A percentile compares a stretch with the other conserved stretches of the same genome.
phyloP scores from a whole-genome alignment of 2,797 vertebrate genomes.

The Smutsia gigantea region DNA sequence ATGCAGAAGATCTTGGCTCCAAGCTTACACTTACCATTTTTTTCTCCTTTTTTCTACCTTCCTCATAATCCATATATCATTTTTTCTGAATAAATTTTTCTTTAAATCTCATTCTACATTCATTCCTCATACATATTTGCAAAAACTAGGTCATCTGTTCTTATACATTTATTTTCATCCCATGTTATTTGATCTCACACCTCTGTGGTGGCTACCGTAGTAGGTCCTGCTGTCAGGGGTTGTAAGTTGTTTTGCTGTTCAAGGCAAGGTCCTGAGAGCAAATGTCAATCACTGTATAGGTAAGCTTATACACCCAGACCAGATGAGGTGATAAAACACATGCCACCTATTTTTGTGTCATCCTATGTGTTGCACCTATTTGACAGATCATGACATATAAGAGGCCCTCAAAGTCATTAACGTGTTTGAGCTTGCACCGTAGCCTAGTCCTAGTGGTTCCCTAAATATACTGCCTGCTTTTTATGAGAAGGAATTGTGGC shows the following conservation, averaged over 20 bases:
- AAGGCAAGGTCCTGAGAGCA: neutral
- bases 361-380: neutral
- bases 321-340: neutral
- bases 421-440: neutral
- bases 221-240: neutral
- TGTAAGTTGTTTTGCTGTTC: neutral
- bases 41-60: neutral
- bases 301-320: neutral
- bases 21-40: neutral
- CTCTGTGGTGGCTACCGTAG: neutral
- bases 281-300: neutral
- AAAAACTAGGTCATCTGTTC: neutral
- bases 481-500: neutral
- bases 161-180: neutral
- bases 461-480: neutral
- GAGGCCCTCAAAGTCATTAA: neutral
- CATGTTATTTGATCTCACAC: neutral
- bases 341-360: neutral
- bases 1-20: neutral
- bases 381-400: neutral
- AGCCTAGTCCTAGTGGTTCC: too few relatives aligned
- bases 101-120: neutral
- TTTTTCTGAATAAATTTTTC: neutral
- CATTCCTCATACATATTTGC: neutral
- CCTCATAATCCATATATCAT: neutral